Evolutionary conservation across 30 jellyfish, hydroid and myxozoan genomes (phyloP), one percentile per base, ranked within the genome.

Genomic region (Cassiopea andromeda): DNA sequence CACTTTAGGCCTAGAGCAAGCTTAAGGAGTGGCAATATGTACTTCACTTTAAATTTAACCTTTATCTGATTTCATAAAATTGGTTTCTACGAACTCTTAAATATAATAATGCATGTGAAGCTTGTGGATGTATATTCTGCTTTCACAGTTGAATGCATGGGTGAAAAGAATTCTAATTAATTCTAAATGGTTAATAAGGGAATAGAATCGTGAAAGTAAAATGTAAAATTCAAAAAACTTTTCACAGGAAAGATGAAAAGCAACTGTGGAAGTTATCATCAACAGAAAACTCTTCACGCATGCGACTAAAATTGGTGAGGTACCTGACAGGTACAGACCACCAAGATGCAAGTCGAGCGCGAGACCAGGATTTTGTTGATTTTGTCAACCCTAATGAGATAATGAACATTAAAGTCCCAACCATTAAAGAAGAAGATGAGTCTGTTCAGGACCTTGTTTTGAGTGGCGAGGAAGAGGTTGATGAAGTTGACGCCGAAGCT

Each of bases 231-330:
- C 19, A n/a, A 60, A 66, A 10, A 66, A 1, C 9, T 84, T 83
- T 69, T 72, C 81, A 27, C 43, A 94, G 97, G 80, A 90, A 87
- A 15, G 58, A 80, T 1, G 77, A 77, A 46, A 89, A 88, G 38
- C 80, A 67, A 3, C 96, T 84, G 73, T 94, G 93, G 92, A 90
- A 84, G 61, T 75, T 94, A 60, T 94, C 98, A 1, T 85, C 93
- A 60, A 90, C 97, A 59, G 98, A 94, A 72, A 94, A 94, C 58
- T 80, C 94, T 47, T 94, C 93, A 18, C 97, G 98, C 14, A 94
- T 94, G 98, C 97, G 97, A 46, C 82, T 94, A 73, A 94, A 94
- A 73, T 81, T 94, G 43, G 64, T 94, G n/a, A 89, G 84, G 45
- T 85, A 90, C 49, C 59, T 90, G 71, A 73, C 87, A n/a, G 90